Conservation (phyloP, 2,888 invertebrate species). For the Oscheius sp. region DNA sequence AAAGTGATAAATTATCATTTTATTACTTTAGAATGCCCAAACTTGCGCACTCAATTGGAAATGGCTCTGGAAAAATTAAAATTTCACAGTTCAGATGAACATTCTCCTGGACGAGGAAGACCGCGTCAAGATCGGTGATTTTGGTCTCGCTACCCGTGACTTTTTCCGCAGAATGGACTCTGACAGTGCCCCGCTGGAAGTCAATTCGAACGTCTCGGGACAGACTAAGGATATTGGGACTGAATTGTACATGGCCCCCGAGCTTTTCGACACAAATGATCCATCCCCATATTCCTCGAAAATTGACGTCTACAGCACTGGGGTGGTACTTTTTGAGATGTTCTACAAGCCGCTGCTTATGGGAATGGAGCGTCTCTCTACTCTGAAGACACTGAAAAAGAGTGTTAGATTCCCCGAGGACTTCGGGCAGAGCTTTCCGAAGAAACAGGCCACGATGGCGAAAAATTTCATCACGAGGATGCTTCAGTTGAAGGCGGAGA, state of each 20-base stretch:
- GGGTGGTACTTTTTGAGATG: constrained; percentile 81
- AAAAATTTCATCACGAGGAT: constrained; percentile 52
- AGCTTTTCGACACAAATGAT: constrained; percentile 78
- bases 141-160: constrained; percentile 83
- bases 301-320: constrained; percentile 81
- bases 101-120: constrained; percentile 91
- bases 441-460: constrained; percentile 15
- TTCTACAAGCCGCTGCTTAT: constrained; percentile 86
- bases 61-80: too few species aligned
- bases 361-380: constrained; percentile 87
- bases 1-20: too few species aligned
- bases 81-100: constrained; percentile 79
- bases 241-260: constrained; percentile 93
- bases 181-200: background rate
- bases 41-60: too few species aligned
- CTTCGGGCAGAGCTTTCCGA: constrained; percentile 16
- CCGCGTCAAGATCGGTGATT: constrained; percentile 97
- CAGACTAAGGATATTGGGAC: constrained; percentile 84
- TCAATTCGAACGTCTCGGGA: constrained; percentile 21
- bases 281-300: constrained; percentile 73
- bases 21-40: too few species aligned
- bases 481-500: constrained; percentile 53
- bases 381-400: constrained; percentile 77
- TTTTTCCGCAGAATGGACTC: constrained; percentile 37
- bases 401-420: constrained; percentile 30